A percentile compares a stretch with the other conserved stretches of the same genome.
Conservation (phyloP, 2,797 vertebrate species). For the Lutjanus argentimaculatus region DNA sequence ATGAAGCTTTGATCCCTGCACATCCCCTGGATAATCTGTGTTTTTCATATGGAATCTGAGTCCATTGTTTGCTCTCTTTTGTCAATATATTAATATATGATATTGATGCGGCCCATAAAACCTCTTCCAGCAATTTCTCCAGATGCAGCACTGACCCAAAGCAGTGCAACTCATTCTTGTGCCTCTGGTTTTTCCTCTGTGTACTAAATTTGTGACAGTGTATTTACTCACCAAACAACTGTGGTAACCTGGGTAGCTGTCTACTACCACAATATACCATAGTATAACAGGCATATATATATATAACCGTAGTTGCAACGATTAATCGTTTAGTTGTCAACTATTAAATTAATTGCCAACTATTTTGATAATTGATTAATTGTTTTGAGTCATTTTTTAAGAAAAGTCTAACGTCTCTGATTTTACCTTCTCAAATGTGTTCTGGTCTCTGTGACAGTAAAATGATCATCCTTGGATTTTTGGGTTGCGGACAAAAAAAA, state of each 20-base stretch:
- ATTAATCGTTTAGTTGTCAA: too few relatives aligned
- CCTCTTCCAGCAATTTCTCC: constrained; percentile 53
- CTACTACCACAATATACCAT: background rate
- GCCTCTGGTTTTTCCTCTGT: constrained; percentile 11
- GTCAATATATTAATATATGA: constrained; percentile 77
- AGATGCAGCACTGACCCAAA: constrained; percentile 43
- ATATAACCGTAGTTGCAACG: too few relatives aligned
- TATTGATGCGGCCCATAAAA: constrained; percentile 65
- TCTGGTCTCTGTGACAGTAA: too few relatives aligned
- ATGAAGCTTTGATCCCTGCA: constrained; percentile 62
- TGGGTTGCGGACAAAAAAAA: too few relatives aligned
- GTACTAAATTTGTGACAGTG: constrained; percentile 12
- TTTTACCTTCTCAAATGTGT: too few relatives aligned
- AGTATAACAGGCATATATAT: background rate
- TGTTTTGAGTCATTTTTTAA: too few relatives aligned
- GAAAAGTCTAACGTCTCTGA: too few relatives aligned
- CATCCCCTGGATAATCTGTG: constrained; percentile 72
- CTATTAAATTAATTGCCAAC: too few relatives aligned
- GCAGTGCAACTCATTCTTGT: constrained; percentile 25
- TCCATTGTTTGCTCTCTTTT: constrained; percentile 65
- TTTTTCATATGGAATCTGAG: constrained; percentile 73
- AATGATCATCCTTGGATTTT: too few relatives aligned
- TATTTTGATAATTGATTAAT: too few relatives aligned
- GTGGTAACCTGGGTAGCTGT: background rate
- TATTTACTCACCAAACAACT: constrained; percentile 34